phyloP scores from a whole-genome alignment of 1,140 invertebrate genomes.

The Kradibia gibbosae region DNA sequence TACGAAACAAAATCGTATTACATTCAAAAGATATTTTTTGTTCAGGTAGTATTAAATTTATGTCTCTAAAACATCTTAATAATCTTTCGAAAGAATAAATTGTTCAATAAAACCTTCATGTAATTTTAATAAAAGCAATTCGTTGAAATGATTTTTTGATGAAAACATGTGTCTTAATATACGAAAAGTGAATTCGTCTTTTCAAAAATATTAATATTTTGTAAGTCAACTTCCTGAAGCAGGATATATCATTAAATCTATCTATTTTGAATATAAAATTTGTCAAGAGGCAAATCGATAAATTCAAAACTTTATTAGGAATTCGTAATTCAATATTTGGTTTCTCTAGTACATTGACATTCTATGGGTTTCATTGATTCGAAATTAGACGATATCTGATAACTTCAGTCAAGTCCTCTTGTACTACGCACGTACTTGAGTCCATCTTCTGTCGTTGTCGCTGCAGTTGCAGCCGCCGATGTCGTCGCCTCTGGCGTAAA shows the following conservation, averaged over 20 bases:
- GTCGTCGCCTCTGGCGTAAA: not conserved
- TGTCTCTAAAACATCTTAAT: not conserved
- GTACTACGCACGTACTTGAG: constrained; percentile 11
- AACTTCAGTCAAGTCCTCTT: not conserved
- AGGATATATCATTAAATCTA: too few species aligned
- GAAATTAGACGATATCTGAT: constrained; percentile 36
- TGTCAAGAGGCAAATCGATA: not conserved
- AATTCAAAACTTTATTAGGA: not conserved
- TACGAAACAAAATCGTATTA: not conserved
- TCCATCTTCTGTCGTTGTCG: not conserved
- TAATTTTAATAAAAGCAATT: not conserved
- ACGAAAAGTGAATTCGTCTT: not conserved
- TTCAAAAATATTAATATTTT: not conserved
- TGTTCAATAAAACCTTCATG: not conserved
- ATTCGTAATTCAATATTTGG: not conserved
- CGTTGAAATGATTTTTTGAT: not conserved
- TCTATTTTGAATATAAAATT: not conserved
- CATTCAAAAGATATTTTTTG: not conserved
- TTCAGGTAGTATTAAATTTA: not conserved
- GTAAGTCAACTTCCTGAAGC: too few species aligned
- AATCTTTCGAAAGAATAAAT: not conserved
- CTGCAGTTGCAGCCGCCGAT: not conserved
- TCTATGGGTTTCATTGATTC: constrained; percentile 6
- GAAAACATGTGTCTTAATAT: not conserved
- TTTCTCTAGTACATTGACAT: not conserved